Base-by-base conservation (phyloP, 2,797 vertebrate species). In the Pogoniulus pusillus region DNA sequence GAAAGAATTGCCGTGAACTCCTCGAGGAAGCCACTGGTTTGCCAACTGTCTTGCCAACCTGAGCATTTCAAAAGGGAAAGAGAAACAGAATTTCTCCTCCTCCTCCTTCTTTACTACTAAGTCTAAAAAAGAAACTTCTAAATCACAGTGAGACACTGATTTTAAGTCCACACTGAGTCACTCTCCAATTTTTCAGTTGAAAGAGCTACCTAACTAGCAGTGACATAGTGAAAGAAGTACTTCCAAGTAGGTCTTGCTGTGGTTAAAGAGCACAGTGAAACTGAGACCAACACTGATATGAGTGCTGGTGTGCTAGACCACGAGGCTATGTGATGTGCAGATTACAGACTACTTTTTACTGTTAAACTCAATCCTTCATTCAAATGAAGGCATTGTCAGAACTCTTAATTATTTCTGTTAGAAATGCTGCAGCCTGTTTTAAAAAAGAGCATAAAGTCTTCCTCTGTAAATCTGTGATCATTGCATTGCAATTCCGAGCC, bases 291-390 rank as follows among this genome's bases (percentile, higher is more conserved):
- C 90, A 73, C n/a, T 92, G 76, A 85, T 87, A 63, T 90, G 83
- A 95, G 77, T 73, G 41, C 47, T 87, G 55, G 77, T 63, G 92
- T 72, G 75, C 34, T 70, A 88, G 85, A 88, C 83, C 85, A 77
- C 62, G 51, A 89, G 78, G 78, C 22, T 82, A 84, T 45, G 32
- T 82, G 86, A 87, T 83, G 71, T 0, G 0, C 65, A 90, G 93
- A 96, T 95, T 90, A 93, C 79, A 91, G 77, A 59, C 85, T 85
- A 91, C 77, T 95, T 95, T 88, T 93, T 91, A 91, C 59, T 86
- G 90, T 95, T 90, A 91, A 87, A 85, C 49, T 91, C 78, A 85
- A 91, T 92, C 59, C 75, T 93, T 91, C 90, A 69, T 69, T 92
- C 66, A 85, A 85, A 89, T 63, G 29, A 90, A 75, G 83, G 72